A percentile compares a stretch with the other conserved stretches of the same genome.
These are phyloP conservation scores for Neomonachus schauinslandi DNA, from an alignment of 2,113 vertebrate species.

Conservation along the genomic window DNA sequence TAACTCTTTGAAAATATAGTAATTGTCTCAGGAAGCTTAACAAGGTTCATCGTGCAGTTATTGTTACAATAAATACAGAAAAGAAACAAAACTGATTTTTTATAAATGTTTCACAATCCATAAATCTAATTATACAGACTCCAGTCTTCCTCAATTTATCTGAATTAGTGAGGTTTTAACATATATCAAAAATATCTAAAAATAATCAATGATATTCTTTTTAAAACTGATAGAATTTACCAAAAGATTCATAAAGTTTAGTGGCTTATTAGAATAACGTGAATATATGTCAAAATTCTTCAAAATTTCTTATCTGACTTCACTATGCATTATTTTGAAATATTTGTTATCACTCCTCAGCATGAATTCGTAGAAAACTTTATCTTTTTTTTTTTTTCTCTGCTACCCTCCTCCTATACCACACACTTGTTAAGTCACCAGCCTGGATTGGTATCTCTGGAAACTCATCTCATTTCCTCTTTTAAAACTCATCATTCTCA, in stretches of 20 bases:
- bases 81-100: background rate
- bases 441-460: background rate
- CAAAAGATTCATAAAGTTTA: background rate
- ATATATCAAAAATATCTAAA: background rate
- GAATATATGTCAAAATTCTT: background rate
- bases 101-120: background rate
- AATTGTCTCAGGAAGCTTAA: background rate
- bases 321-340: background rate
- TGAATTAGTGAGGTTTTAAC: background rate
- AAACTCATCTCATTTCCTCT: background rate
- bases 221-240: background rate
- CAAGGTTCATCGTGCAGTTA: background rate
- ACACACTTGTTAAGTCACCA: background rate
- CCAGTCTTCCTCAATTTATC: background rate
- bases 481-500: background rate
- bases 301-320: conserved; percentile 1
- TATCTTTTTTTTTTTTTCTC: background rate
- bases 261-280: background rate
- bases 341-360: background rate
- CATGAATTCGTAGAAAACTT: background rate
- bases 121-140: background rate
- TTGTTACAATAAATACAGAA: background rate
- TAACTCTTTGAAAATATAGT: background rate
- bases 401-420: background rate
- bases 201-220: background rate